phyloP scores from a whole-genome alignment of 1,140 invertebrate genomes.

The Cydia fagiglandana region DNA sequence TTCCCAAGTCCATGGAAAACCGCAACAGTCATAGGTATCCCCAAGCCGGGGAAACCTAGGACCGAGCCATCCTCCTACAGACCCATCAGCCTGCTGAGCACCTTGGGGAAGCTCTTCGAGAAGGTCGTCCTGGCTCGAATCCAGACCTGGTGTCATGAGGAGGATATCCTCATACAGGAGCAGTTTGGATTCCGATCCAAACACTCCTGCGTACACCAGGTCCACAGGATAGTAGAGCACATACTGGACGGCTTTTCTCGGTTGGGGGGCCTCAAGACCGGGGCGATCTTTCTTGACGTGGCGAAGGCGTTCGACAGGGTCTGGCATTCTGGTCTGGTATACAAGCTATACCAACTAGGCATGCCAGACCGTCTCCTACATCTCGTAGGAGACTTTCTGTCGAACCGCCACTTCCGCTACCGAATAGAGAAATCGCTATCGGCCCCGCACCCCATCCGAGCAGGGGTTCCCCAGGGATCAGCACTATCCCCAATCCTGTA shows the following conservation, averaged over 20 bases:
- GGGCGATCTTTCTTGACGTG: background rate
- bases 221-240: no score
- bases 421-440: background rate
- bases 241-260: no score
- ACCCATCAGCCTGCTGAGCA: constrained; percentile 56
- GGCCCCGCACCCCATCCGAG: background rate
- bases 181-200: no score
- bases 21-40: constrained; percentile 54
- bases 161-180: no score
- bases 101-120: constrained; percentile 56
- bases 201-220: no score
- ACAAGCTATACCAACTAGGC: background rate
- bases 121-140: constrained; percentile 46
- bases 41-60: constrained; percentile 58
- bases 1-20: constrained; percentile 51
- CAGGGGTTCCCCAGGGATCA: no score
- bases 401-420: background rate
- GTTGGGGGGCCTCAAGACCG: no score
- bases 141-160: constrained; percentile 5
- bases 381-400: background rate
- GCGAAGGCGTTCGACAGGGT: constrained; percentile 9
- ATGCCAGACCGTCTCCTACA: constrained; percentile 1
- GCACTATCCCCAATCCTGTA: no score
- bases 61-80: constrained; percentile 41
- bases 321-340: background rate